Base-by-base conservation (phyloP, 2,797 vertebrate genomes). In the Ispidina lecontei region DNA sequence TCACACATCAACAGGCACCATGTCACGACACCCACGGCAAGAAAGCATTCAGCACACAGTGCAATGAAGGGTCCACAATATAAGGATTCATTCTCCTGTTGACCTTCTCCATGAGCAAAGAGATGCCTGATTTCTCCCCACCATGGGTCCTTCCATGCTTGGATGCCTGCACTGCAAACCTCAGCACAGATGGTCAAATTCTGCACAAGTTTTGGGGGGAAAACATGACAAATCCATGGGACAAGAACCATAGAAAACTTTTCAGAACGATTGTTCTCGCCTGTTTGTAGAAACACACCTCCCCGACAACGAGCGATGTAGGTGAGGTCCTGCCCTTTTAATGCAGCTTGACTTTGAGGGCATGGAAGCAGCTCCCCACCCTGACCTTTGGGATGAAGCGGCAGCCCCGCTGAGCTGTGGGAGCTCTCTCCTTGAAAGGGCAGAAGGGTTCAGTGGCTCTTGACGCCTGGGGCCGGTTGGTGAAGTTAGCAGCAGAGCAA, bases 271-370 rank as follows among this genome's bases (percentile, higher is more conserved):
- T 25, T 2, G 1, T 10, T 25, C 37, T 31, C 0, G 1, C 19
- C 15, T 39, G 14, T 51, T 91, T 33, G 54, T 11, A 47, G 29
- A 58, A 82, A 62, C 3, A 29, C 51, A 29, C 19, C 49, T 10
- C n/a, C 25, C n/a, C 0, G 0, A 20, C 0, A 0, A 54, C 1
- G 2, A 0, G 0, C 54, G 56, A 73, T 16, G 28, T 9, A 49
- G 43, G 35, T 29, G 56, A 72, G 20, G 6, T 86, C 64, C 73
- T 95, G 94, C 84, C 92, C 84, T 95, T 96, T 89, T n/a, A 54
- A 87, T 4, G 37, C 7, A 64, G 23, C 64, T 51, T 10, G 12
- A 55, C 29, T 62, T 4, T 6, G 54, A 46, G 75, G 56, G n/a
- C 54, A 41, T 0, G 1, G 87, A 84, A 93, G 56, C 37, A 29